A percentile compares a stretch with the other conserved stretches of the same genome.
These are phyloP conservation scores for Gambusia affinis DNA, from an alignment of 2,113 vertebrate genomes.

Conservation along the genomic window DNA sequence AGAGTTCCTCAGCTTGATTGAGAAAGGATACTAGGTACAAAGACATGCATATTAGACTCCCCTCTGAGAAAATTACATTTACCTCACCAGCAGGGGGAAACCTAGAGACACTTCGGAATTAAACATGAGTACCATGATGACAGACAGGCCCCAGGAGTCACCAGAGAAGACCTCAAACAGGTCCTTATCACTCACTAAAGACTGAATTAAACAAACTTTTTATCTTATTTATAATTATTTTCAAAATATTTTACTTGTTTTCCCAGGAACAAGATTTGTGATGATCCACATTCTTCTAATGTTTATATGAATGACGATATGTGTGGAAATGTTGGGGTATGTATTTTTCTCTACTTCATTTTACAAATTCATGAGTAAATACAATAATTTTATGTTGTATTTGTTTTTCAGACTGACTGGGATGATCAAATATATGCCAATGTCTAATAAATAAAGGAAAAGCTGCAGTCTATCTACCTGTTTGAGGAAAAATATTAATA, in stretches of 20 bases:
- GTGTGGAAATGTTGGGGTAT: slow-evolving; percentile 55
- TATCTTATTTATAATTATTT: background rate
- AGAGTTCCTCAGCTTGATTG: background rate
- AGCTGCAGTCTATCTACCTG: background rate
- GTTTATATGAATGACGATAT: background rate
- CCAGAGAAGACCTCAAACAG: slow-evolving; percentile 7
- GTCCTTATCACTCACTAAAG: slow-evolving; percentile 6
- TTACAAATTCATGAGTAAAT: background rate
- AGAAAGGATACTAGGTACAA: background rate
- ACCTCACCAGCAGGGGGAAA: slow-evolving; percentile 25
- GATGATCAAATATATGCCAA: slow-evolving; percentile 62
- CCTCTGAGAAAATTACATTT: background rate
- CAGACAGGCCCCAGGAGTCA: slow-evolving; percentile 1
- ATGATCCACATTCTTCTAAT: background rate
- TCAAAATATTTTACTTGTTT: slow-evolving; percentile 10
- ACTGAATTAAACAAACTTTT: background rate
- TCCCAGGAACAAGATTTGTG: slow-evolving; percentile 16
- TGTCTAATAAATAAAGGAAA: background rate
- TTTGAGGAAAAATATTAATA: background rate
- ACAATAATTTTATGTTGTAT: background rate
- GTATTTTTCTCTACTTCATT: background rate
- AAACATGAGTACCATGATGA: background rate
- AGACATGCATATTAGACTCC: background rate
- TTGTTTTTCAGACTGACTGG: slow-evolving; percentile 16
- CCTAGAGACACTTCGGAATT: background rate